Conservation (phyloP, 2,888 invertebrate species). For the Eutolmus rufibarbis region DNA sequence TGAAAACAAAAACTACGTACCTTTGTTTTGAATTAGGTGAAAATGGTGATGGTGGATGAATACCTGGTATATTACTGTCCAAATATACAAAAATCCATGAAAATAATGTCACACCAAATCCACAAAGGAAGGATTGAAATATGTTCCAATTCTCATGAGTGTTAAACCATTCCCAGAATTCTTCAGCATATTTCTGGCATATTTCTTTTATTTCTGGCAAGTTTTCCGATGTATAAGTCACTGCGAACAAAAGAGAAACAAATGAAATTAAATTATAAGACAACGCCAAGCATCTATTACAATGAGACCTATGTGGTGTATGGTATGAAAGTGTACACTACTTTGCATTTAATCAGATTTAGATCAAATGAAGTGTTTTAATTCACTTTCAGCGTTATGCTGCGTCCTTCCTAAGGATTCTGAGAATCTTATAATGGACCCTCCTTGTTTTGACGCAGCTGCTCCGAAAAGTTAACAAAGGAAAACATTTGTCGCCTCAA, state of each 20-base stretch:
- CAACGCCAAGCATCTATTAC: neutral
- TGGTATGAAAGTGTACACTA: too few relatives aligned
- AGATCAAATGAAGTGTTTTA: too few relatives aligned
- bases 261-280: neutral
- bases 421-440: too few relatives aligned
- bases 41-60: conserved; percentile 68
- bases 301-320: too few relatives aligned
- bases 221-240: conserved; percentile 51
- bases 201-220: conserved; percentile 51
- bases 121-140: conserved; percentile 60
- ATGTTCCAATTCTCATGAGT: conserved; percentile 52
- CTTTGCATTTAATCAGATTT: too few relatives aligned
- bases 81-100: conserved; percentile 69
- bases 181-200: conserved; percentile 51
- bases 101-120: conserved; percentile 65
- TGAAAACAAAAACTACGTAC: conserved; percentile 51
- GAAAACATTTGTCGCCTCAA: too few relatives aligned
- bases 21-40: conserved; percentile 64
- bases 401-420: too few relatives aligned
- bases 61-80: conserved; percentile 69
- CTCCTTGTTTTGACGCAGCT: too few relatives aligned
- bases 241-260: neutral
- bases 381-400: too few relatives aligned
- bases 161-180: conserved; percentile 53
- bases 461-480: too few relatives aligned